Percentiles rank a stretch among this genome's conserved stretches.
Conservation (phyloP, 2,113 vertebrate genomes). For the Zosterops lateralis region DNA sequence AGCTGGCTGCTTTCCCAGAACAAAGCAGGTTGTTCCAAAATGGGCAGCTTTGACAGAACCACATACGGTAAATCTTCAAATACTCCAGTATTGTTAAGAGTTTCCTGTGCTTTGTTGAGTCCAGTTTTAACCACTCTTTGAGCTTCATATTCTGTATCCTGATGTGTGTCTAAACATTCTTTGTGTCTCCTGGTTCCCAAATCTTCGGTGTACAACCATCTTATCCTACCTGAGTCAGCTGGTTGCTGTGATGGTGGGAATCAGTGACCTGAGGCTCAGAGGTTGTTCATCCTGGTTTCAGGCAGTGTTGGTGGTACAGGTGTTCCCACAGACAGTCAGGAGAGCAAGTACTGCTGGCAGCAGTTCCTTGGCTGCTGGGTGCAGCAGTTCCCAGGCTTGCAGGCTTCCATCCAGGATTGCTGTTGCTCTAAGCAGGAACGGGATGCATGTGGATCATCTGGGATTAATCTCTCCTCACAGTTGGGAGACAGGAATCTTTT, state of each 20-base stretch:
- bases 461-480: not conserved
- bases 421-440: not conserved
- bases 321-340: not conserved
- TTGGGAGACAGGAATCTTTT: not conserved
- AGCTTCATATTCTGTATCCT: not conserved
- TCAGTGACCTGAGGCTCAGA: fast-evolving
- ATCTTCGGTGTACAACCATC: not conserved
- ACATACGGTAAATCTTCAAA: not conserved
- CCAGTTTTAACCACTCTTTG: not conserved
- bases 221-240: not conserved
- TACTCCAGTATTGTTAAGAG: not conserved
- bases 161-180: not conserved
- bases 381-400: not conserved
- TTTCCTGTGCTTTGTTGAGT: not conserved
- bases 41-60: not conserved
- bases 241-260: not conserved
- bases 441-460: not conserved
- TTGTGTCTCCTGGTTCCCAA: not conserved
- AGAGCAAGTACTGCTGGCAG: not conserved
- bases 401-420: not conserved
- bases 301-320: not conserved
- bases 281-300: not conserved
- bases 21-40: slow-evolving; percentile 39
- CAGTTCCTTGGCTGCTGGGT: not conserved
- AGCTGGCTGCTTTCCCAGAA: slow-evolving; percentile 33